Evolutionary conservation across 2,888 invertebrate genomes (phyloP).

Genomic region (Nymphalis urticae): DNA sequence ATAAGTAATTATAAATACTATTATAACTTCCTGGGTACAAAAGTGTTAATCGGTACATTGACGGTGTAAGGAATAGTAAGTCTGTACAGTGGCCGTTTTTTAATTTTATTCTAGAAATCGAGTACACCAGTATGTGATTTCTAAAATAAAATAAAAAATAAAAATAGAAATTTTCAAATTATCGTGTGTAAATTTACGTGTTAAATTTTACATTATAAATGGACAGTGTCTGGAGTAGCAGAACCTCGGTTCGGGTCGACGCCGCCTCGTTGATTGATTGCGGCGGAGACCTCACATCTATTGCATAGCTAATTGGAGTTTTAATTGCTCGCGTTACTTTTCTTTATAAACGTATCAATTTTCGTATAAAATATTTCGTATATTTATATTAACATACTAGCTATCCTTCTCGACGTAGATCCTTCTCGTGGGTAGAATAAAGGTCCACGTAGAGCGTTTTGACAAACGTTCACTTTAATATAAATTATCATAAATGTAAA

Average conservation of each 20-base stretch:
- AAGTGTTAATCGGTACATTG: no score
- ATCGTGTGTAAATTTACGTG: constrained; percentile 42
- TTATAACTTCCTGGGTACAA: no score
- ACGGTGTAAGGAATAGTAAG: no score
- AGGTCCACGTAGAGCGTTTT: no score
- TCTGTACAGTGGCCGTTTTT: no score
- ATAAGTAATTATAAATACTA: no score
- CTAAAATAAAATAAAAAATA: not conserved
- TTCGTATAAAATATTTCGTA: not conserved
- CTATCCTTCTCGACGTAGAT: no score
- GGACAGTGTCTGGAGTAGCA: constrained; percentile 44
- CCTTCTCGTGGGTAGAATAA: no score
- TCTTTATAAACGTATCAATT: constrained; percentile 7
- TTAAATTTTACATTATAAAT: constrained; percentile 63
- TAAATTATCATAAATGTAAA: no score
- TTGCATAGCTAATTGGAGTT: constrained; percentile 49
- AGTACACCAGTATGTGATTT: no score
- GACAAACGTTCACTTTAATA: no score
- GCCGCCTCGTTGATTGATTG: constrained; percentile 58
- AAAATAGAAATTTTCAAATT: constrained; percentile 6
- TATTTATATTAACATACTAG: not conserved
- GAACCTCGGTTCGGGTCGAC: constrained; percentile 38
- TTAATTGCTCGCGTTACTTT: constrained; percentile 36
- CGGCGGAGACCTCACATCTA: constrained; percentile 45
- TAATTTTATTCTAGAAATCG: no score